Evolutionary conservation across 1,140 invertebrate genomes (phyloP).

Genomic region (Ridgeia piscesae): DNA sequence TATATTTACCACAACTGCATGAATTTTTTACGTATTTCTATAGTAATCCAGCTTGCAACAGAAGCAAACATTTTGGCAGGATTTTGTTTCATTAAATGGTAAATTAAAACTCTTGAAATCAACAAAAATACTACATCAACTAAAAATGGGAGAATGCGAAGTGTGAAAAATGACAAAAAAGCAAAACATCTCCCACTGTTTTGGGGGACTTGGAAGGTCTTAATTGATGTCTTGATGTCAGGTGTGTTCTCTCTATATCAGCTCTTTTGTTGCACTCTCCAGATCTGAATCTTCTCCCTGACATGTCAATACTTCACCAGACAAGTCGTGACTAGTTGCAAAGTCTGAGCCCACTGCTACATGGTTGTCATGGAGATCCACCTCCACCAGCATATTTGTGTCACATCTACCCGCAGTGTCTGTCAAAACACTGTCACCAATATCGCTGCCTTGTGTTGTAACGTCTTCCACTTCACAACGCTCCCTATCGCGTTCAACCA

Average conservation of each 20-base stretch:
- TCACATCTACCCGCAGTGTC: background rate
- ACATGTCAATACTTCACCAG: background rate
- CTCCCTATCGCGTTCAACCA: too few species aligned
- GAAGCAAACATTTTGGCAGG: too few species aligned
- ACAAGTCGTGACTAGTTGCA: background rate
- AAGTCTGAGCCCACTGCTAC: background rate
- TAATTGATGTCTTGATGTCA: too few species aligned
- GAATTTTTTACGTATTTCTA: too few species aligned
- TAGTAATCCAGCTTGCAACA: too few species aligned
- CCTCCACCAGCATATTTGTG: background rate
- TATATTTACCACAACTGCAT: too few species aligned
- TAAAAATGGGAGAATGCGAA: too few species aligned
- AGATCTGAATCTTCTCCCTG: background rate
- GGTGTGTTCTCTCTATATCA: background rate
- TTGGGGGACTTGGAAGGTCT: background rate
- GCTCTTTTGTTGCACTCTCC: background rate
- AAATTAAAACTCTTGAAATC: too few species aligned
- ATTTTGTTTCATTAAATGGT: too few species aligned
- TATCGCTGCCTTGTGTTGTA: background rate
- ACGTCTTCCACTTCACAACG: background rate
- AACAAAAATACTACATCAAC: too few species aligned
- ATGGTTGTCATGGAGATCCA: background rate
- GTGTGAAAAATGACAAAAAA: too few species aligned
- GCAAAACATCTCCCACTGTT: too few species aligned
- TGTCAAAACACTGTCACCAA: background rate